Percentiles rank a stretch among this genome's conserved stretches.
Evolutionary conservation across 2,113 vertebrate genomes (phyloP).

Genomic region (Apteryx owenii): DNA sequence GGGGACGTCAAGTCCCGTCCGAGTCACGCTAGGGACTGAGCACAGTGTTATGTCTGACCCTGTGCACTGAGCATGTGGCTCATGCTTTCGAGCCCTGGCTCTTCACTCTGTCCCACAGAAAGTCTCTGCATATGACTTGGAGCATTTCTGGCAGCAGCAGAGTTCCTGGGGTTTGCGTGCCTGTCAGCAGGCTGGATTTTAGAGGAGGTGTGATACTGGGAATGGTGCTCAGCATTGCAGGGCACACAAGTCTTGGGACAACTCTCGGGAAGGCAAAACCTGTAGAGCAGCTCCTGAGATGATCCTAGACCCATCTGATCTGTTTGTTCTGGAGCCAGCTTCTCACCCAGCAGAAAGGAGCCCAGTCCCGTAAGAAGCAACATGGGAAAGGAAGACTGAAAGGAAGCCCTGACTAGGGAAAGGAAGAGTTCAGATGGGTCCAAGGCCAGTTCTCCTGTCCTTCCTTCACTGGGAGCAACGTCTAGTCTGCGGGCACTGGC

Average conservation of each 20-base stretch:
- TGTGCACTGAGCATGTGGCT: background rate
- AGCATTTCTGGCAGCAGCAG: background rate
- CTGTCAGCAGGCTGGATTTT: rapidly evolving
- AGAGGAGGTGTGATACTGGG: background rate
- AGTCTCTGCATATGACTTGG: background rate
- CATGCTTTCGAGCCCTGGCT: background rate
- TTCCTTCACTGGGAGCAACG: background rate
- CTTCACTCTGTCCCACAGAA: background rate
- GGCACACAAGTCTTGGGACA: background rate
- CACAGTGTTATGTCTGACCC: background rate
- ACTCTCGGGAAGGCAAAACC: background rate
- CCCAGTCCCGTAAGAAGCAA: background rate
- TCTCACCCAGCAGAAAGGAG: background rate
- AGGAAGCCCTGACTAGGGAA: background rate
- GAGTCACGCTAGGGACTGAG: rapidly evolving
- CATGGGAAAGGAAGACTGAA: background rate
- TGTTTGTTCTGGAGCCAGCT: background rate
- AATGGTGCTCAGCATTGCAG: background rate
- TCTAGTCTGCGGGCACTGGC: background rate
- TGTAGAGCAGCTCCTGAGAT: background rate
- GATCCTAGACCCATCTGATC: background rate
- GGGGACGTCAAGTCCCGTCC: rapidly evolving
- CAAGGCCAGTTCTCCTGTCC: background rate
- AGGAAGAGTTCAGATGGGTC: rapidly evolving
- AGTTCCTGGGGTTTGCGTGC: background rate